A percentile compares a stretch with the other conserved stretches of the same genome.
These are phyloP conservation scores for Agraylea sexmaculata DNA, from an alignment of 1,140 invertebrate species.

Conservation along the genomic window DNA sequence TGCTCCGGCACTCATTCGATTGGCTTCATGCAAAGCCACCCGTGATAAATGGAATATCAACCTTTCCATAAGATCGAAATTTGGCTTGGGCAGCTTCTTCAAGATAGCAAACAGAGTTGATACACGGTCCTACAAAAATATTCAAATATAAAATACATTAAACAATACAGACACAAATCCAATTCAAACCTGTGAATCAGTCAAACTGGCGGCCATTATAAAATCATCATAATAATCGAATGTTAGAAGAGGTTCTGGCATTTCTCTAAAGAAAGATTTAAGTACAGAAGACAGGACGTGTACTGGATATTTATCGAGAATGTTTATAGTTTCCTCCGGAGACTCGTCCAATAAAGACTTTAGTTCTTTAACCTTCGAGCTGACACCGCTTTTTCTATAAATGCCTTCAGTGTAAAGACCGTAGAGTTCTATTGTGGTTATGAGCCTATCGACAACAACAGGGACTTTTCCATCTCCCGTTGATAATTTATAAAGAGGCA, in stretches of 20 bases:
- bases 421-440: conserved; percentile 82
- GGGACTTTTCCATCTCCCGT: conserved; percentile 72
- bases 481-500: conserved; percentile 58
- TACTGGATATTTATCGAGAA: conserved; percentile 64
- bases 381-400: conserved; percentile 85
- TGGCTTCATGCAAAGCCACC: conserved; percentile 78
- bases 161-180: background rate
- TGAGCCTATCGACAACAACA: conserved; percentile 71
- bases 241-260: conserved; percentile 86
- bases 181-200: conserved; percentile 46
- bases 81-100: conserved; percentile 78
- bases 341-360: conserved; percentile 62
- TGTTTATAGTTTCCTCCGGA: conserved; percentile 49
- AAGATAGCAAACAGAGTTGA: conserved; percentile 76
- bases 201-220: conserved; percentile 71
- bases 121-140: conserved; percentile 53
- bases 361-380: conserved; percentile 65
- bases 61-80: conserved; percentile 85
- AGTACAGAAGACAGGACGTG: conserved; percentile 87
- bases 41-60: conserved; percentile 87
- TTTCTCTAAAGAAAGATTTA: conserved; percentile 83
- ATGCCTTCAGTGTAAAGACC: conserved; percentile 87
- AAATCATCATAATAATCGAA: conserved; percentile 93
- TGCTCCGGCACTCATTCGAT: conserved; percentile 85
- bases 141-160: background rate